These are phyloP conservation scores for Thomomys bottae DNA, from an alignment of 2,113 vertebrate genomes.

Conservation along the genomic window DNA sequence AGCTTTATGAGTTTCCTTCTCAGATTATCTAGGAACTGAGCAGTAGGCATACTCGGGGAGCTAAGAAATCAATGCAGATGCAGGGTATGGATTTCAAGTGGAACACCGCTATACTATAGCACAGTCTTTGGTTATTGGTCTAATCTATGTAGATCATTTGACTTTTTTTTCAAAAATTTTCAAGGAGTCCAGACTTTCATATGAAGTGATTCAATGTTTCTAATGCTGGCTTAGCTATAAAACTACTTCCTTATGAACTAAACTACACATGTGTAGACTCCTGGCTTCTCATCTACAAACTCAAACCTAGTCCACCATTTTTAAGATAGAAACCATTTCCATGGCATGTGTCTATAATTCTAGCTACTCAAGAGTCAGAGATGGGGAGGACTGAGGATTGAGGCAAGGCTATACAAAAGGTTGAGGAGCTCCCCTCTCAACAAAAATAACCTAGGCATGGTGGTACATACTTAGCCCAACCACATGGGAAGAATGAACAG, in stretches of 20 bases:
- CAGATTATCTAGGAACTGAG: neutral
- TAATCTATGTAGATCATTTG: neutral
- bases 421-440: too few relatives aligned
- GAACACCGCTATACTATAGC: neutral
- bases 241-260: neutral
- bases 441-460: too few relatives aligned
- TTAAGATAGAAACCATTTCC: too few relatives aligned
- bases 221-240: slow-evolving; percentile 47
- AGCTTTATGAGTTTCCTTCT: neutral
- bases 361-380: too few relatives aligned
- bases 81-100: too few relatives aligned
- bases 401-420: too few relatives aligned
- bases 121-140: neutral
- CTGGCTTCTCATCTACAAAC: neutral
- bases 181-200: slow-evolving; percentile 3
- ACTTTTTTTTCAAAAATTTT: slow-evolving; percentile 28
- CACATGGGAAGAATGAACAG: too few relatives aligned
- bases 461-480: too few relatives aligned
- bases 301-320: neutral
- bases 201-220: slow-evolving; percentile 3
- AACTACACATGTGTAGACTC: slow-evolving; percentile 14
- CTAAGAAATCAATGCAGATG: neutral
- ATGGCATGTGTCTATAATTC: too few relatives aligned
- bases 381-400: too few relatives aligned
- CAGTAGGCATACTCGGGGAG: neutral